These are phyloP conservation scores for Timema cristinae DNA, from an alignment of 2,888 invertebrate species.

Conservation along the genomic window DNA sequence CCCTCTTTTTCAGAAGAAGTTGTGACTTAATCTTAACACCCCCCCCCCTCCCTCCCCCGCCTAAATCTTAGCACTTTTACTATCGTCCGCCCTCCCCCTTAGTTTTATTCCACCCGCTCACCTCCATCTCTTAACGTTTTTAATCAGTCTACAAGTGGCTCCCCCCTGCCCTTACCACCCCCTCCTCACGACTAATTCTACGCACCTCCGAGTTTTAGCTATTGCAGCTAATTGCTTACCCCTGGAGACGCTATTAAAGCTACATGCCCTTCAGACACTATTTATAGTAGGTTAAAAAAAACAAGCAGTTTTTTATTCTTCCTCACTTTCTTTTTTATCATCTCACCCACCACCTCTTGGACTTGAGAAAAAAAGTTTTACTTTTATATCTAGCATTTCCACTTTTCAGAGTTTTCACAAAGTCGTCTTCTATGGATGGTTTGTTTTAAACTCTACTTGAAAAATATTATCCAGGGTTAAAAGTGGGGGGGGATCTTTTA, in stretches of 20 bases:
- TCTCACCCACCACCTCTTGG: neutral
- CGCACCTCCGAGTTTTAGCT: slow-evolving; percentile 35
- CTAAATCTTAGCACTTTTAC: neutral
- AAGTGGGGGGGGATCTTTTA: too few relatives aligned
- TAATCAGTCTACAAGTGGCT: slow-evolving; percentile 26
- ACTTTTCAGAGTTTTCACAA: too few relatives aligned
- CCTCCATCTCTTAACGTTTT: slow-evolving; percentile 27
- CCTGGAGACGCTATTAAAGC: slow-evolving; percentile 40
- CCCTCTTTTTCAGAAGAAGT: too few relatives aligned
- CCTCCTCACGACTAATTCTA: slow-evolving; percentile 38
- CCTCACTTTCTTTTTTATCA: slow-evolving; percentile 6
- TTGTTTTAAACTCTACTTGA: too few relatives aligned
- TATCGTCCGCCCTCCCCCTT: slow-evolving; percentile 11
- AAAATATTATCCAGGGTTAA: too few relatives aligned
- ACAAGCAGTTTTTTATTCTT: slow-evolving; percentile 21
- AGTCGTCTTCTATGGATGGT: too few relatives aligned
- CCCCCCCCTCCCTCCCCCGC: slow-evolving; percentile 9
- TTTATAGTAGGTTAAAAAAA: slow-evolving; percentile 34
- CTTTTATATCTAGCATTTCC: too few relatives aligned
- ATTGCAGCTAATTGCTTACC: slow-evolving; percentile 43
- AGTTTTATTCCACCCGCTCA: slow-evolving; percentile 4
- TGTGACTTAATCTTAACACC: too few relatives aligned
- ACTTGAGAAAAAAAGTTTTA: too few relatives aligned
- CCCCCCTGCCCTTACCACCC: slow-evolving; percentile 20
- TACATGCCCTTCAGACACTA: slow-evolving; percentile 32